phyloP scores from a whole-genome alignment of 2,113 vertebrate genomes.

The Ceyx melanurus region DNA sequence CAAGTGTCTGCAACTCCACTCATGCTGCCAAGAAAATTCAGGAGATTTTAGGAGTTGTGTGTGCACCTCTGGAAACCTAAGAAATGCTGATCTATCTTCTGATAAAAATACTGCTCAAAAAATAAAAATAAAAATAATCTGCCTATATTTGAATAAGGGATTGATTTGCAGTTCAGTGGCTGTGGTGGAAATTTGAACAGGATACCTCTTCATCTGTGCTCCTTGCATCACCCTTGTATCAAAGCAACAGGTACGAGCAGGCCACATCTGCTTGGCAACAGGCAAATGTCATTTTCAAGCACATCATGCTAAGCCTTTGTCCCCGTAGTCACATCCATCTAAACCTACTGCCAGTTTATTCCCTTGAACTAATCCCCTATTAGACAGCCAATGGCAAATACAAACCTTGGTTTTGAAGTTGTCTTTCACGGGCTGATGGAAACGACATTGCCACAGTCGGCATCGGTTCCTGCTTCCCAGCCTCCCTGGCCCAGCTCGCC shows the following conservation, averaged over 20 bases:
- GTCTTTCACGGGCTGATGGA: conserved; percentile 44
- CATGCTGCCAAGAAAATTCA: neutral
- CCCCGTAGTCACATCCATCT: conserved; percentile 28
- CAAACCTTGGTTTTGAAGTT: conserved; percentile 53
- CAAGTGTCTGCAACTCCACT: neutral
- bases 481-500: neutral
- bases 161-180: neutral
- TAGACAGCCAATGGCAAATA: conserved; percentile 50
- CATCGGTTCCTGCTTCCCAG: neutral
- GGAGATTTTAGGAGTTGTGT: neutral
- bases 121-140: neutral
- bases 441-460: fast-evolving
- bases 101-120: neutral
- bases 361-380: conserved; percentile 41
- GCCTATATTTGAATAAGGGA: neutral
- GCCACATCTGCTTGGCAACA: conserved; percentile 11
- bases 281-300: conserved; percentile 32
- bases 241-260: conserved; percentile 36
- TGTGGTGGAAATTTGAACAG: neutral
- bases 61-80: conserved; percentile 20
- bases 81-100: conserved; percentile 17
- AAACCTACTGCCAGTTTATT: conserved; percentile 44
- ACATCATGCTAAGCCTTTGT: neutral
- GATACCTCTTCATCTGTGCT: neutral
- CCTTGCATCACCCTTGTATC: neutral